Evolutionary conservation across 2,888 invertebrate species (phyloP).

Genomic region (Fabriciana adippe): DNA sequence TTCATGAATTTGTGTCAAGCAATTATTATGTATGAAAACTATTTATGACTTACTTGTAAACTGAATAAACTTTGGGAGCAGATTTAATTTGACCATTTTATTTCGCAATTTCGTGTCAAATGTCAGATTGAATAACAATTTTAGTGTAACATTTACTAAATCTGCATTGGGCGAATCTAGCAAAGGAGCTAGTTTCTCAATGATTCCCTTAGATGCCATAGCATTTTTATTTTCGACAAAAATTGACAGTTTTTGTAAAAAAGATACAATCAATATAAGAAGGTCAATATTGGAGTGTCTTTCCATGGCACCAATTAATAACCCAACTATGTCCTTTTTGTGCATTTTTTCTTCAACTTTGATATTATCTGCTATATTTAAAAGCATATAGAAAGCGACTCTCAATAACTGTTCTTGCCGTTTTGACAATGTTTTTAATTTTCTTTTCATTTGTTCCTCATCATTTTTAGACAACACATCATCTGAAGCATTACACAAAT

Average conservation of each 20-base stretch:
- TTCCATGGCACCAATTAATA: slow-evolving; percentile 94
- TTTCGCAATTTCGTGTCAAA: slow-evolving; percentile 94
- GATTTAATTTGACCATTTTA: slow-evolving; percentile 94
- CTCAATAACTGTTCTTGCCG: slow-evolving; percentile 96
- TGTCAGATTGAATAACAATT: slow-evolving; percentile 96
- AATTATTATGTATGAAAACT: neutral
- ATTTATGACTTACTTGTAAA: slow-evolving; percentile 86
- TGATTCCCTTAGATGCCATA: slow-evolving; percentile 91
- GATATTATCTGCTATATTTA: slow-evolving; percentile 97
- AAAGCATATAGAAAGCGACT: slow-evolving; percentile 94
- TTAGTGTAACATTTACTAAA: slow-evolving; percentile 91
- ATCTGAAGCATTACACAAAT: slow-evolving; percentile 79
- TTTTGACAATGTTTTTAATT: slow-evolving; percentile 90
- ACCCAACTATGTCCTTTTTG: slow-evolving; percentile 93
- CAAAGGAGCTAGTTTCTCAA: slow-evolving; percentile 92
- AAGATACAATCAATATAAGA: slow-evolving; percentile 93
- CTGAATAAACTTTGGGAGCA: slow-evolving; percentile 94
- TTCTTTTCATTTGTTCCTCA: slow-evolving; percentile 89
- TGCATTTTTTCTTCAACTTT: slow-evolving; percentile 99
- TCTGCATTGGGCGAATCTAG: slow-evolving; percentile 86
- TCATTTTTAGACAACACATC: slow-evolving; percentile 82
- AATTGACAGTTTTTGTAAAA: slow-evolving; percentile 96
- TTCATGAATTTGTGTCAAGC: neutral
- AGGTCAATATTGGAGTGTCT: slow-evolving; percentile 93
- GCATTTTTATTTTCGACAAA: slow-evolving; percentile 97